Evolutionary conservation across 2,113 vertebrate genomes (phyloP).

Genomic region (Mobula birostris): DNA sequence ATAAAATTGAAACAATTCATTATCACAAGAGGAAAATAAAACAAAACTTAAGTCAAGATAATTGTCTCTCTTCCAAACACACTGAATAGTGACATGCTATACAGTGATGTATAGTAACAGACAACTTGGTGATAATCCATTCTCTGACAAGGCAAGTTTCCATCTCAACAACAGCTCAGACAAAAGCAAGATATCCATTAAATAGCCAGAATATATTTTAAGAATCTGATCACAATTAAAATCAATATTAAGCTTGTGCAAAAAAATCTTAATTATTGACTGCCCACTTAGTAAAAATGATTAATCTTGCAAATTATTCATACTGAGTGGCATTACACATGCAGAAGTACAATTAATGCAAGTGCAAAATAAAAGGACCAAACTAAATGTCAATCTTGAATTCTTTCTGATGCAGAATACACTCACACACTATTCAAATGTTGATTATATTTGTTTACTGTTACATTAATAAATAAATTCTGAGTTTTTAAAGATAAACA

Average conservation of each 20-base stretch:
- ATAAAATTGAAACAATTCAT: not conserved
- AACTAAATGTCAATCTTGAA: not conserved
- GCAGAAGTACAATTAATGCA: not conserved
- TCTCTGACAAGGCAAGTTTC: not conserved
- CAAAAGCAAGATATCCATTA: not conserved
- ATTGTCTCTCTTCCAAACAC: not conserved
- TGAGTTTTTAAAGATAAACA: slow-evolving; percentile 48
- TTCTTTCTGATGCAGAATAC: not conserved
- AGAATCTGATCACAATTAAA: not conserved
- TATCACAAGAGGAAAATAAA: not conserved
- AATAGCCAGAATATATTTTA: no score
- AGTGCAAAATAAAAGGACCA: not conserved
- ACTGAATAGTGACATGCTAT: not conserved
- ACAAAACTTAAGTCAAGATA: not conserved
- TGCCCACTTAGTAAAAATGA: not conserved
- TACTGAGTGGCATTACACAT: not conserved
- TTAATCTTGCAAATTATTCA: not conserved
- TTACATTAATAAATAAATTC: slow-evolving; percentile 41
- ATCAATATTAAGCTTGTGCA: not conserved
- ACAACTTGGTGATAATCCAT: not conserved
- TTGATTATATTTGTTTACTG: slow-evolving; percentile 16
- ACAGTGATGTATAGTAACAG: not conserved
- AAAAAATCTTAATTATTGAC: not conserved
- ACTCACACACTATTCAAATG: not conserved
- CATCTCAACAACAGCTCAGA: not conserved